Conservation (phyloP, 2,797 vertebrate species). For the Bufotes viridis region DNA sequence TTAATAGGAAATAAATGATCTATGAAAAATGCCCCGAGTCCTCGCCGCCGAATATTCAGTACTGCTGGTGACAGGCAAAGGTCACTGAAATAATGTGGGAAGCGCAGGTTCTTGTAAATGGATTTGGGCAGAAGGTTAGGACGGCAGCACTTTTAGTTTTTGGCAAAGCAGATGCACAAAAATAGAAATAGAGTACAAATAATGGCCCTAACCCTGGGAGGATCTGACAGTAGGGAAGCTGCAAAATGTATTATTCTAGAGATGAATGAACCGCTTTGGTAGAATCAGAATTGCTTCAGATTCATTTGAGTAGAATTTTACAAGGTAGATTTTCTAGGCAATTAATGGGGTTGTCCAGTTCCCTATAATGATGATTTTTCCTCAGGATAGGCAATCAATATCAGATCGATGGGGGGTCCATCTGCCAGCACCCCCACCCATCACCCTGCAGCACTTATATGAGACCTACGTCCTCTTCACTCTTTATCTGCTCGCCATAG, state of each 20-base stretch:
- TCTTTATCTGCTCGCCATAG: too few species aligned
- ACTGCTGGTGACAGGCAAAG: constrained; percentile 35
- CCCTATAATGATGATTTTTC: too few species aligned
- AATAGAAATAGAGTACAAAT: constrained; percentile 5
- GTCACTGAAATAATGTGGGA: constrained; percentile 42
- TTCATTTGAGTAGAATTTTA: too few species aligned
- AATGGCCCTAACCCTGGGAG: neutral
- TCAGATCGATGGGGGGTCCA: too few species aligned
- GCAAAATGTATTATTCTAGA: neutral
- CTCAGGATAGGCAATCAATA: too few species aligned
- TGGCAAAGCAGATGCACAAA: constrained; percentile 20
- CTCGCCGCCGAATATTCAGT: neutral
- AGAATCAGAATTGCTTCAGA: too few species aligned
- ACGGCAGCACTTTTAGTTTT: constrained; percentile 26
- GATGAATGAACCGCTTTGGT: too few species aligned
- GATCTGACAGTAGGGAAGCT: neutral
- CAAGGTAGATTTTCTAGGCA: too few species aligned
- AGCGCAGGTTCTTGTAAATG: constrained; percentile 7
- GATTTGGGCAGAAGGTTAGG: constrained; percentile 37
- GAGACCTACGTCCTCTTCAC: too few species aligned
- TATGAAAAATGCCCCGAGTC: neutral
- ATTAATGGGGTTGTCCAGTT: too few species aligned
- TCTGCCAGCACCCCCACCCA: too few species aligned
- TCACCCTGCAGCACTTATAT: too few species aligned
- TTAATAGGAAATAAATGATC: constrained; percentile 37